Evolutionary conservation across 2,797 vertebrate genomes (phyloP).

Genomic region (Allobates femoralis): DNA sequence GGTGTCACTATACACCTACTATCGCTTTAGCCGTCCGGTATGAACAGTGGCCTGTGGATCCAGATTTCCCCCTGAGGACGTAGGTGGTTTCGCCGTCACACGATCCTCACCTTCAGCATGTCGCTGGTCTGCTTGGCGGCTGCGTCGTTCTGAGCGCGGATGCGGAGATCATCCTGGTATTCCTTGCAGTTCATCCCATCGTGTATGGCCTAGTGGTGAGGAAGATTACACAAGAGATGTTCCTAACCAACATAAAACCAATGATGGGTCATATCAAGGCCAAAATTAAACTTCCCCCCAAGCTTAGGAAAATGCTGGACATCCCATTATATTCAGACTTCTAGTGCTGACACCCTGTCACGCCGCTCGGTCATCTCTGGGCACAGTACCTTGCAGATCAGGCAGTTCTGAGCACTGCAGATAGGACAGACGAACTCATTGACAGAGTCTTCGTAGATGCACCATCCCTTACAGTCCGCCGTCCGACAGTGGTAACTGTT

Average conservation of each 20-base stretch:
- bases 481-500: conserved; percentile 88
- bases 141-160: conserved; percentile 79
- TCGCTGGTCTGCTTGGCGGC: conserved; percentile 83
- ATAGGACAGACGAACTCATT: conserved; percentile 86
- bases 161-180: conserved; percentile 84
- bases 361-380: too few species aligned
- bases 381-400: conserved; percentile 83
- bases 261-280: neutral
- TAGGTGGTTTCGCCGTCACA: neutral
- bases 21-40: too few species aligned
- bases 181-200: conserved; percentile 86
- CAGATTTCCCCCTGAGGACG: too few species aligned
- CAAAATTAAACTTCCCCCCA: too few species aligned
- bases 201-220: conserved; percentile 79
- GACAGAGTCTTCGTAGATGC: conserved; percentile 84
- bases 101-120: conserved; percentile 79
- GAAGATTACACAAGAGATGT: neutral
- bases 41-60: too few species aligned
- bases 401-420: conserved; percentile 85
- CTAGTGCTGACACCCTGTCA: neutral
- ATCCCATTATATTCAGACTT: too few species aligned
- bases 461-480: conserved; percentile 85
- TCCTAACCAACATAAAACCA: neutral
- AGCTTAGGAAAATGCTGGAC: too few species aligned
- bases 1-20: neutral